Evolutionary conservation across 64 coral and sea anemone species (phyloP).

Genomic region (Acropora tenuis): DNA sequence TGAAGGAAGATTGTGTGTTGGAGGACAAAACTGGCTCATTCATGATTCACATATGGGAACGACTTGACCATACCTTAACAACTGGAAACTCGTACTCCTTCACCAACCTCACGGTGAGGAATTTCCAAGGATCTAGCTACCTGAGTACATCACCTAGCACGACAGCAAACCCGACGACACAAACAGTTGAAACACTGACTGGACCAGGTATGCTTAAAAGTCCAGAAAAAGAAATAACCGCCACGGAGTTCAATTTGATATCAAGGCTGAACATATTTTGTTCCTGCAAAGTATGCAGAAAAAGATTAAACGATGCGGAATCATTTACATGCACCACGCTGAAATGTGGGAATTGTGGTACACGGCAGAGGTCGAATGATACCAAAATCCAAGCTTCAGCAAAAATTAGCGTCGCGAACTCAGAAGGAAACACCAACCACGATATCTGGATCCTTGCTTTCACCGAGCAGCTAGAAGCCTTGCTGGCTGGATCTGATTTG

Average conservation of each 20-base stretch:
- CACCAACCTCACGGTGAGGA: slow-evolving; percentile 43
- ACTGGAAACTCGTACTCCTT: slow-evolving; percentile 36
- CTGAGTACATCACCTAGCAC: slow-evolving; percentile 52
- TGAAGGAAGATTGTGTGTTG: slow-evolving; percentile 53
- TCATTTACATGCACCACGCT: slow-evolving; percentile 20
- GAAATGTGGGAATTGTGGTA: slow-evolving; percentile 54
- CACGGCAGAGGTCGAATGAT: slow-evolving; percentile 49
- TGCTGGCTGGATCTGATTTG: too few species aligned
- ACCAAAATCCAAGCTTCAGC: slow-evolving; percentile 27
- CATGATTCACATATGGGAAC: slow-evolving; percentile 49
- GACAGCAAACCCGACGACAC: slow-evolving; percentile 22
- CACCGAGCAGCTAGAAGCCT: slow-evolving; percentile 21
- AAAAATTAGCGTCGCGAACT: slow-evolving; percentile 30
- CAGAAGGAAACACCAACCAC: neutral
- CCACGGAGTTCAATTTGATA: slow-evolving; percentile 39
- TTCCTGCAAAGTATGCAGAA: slow-evolving; percentile 62
- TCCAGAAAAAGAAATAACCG: slow-evolving; percentile 16
- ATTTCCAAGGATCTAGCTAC: slow-evolving; percentile 50
- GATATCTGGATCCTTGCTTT: slow-evolving; percentile 54
- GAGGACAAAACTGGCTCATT: slow-evolving; percentile 43
- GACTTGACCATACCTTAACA: slow-evolving; percentile 19
- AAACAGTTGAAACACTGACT: slow-evolving; percentile 52
- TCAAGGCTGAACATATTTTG: slow-evolving; percentile 28
- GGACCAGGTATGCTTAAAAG: slow-evolving; percentile 26
- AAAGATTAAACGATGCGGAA: slow-evolving; percentile 30